phyloP scores from a whole-genome alignment of 2,888 invertebrate species.

The Tillus elongatus region DNA sequence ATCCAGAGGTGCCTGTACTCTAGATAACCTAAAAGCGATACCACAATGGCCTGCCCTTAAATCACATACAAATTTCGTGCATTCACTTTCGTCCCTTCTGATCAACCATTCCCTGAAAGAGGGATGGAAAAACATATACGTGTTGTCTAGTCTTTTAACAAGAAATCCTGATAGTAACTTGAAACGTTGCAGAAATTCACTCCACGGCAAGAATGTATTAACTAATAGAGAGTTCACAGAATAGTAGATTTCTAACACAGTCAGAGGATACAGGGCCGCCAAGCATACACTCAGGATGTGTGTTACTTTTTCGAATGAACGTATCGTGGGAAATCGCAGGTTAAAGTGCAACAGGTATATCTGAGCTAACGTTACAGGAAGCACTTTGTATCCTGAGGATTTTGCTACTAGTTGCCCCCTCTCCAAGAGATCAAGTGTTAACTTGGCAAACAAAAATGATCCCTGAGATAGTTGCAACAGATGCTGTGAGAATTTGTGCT shows the following conservation, averaged over 20 bases:
- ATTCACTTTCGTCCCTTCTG: conserved; percentile 77
- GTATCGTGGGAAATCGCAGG: conserved; percentile 78
- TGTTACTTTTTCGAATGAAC: conserved; percentile 83
- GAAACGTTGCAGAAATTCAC: conserved; percentile 82
- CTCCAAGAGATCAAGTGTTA: conserved; percentile 85
- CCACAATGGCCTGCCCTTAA: conserved; percentile 85
- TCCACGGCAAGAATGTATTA: conserved; percentile 75
- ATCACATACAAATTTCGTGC: conserved; percentile 89
- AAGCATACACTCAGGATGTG: conserved; percentile 84
- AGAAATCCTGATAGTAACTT: conserved; percentile 79
- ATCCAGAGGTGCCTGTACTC: conserved; percentile 78
- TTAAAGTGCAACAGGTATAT: conserved; percentile 89
- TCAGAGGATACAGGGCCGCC: conserved; percentile 84
- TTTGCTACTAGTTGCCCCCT: conserved; percentile 86
- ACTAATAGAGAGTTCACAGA: conserved; percentile 81
- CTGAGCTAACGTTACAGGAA: conserved; percentile 80
- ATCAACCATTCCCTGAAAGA: conserved; percentile 97
- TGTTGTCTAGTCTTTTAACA: conserved; percentile 82
- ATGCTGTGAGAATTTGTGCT: conserved; percentile 77
- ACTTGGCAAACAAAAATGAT: conserved; percentile 84
- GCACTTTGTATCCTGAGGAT: conserved; percentile 86
- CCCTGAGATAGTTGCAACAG: conserved; percentile 75
- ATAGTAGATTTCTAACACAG: conserved; percentile 83
- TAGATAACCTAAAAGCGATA: conserved; percentile 81
- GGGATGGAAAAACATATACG: conserved; percentile 96